A percentile compares a stretch with the other conserved stretches of the same genome.
Evolutionary conservation across 92 coral and sea anemone species (phyloP).

Genomic region (Siderastrea siderea): DNA sequence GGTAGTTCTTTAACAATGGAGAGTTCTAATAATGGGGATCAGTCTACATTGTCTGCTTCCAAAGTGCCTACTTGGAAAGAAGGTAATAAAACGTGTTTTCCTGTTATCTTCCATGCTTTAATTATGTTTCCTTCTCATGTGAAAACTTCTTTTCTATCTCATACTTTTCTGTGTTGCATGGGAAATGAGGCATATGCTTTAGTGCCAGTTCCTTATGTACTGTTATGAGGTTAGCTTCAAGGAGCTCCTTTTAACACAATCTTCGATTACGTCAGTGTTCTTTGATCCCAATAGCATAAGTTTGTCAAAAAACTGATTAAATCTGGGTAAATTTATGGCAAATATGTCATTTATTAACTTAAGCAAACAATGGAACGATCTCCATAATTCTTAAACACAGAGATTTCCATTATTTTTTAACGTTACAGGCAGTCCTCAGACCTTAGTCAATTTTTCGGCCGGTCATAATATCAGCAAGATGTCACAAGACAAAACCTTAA

Average conservation of each 20-base stretch:
- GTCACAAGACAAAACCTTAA: constrained; percentile 52
- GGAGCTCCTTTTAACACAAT: too few species aligned
- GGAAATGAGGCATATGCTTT: too few species aligned
- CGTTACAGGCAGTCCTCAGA: constrained; percentile 17
- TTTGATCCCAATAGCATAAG: neutral
- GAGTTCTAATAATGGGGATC: constrained; percentile 19
- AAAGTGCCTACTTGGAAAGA: constrained; percentile 8
- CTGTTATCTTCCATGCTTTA: neutral
- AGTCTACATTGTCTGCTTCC: constrained; percentile 4
- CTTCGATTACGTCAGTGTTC: neutral
- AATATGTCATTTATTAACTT: too few species aligned
- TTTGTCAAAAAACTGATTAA: too few species aligned
- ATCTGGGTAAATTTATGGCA: too few species aligned
- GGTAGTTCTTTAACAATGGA: neutral
- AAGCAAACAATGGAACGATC: too few species aligned
- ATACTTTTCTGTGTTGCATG: too few species aligned
- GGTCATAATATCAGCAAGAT: neutral
- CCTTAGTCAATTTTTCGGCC: neutral
- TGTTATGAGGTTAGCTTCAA: too few species aligned
- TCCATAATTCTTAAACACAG: too few species aligned
- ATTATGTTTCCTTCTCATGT: too few species aligned
- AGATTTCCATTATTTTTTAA: neutral
- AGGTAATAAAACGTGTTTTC: neutral
- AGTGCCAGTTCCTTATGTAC: too few species aligned
- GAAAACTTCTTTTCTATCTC: too few species aligned